Evolutionary conservation across 2,797 vertebrate species (phyloP).

Genomic region (Coregonus ussuriensis): DNA sequence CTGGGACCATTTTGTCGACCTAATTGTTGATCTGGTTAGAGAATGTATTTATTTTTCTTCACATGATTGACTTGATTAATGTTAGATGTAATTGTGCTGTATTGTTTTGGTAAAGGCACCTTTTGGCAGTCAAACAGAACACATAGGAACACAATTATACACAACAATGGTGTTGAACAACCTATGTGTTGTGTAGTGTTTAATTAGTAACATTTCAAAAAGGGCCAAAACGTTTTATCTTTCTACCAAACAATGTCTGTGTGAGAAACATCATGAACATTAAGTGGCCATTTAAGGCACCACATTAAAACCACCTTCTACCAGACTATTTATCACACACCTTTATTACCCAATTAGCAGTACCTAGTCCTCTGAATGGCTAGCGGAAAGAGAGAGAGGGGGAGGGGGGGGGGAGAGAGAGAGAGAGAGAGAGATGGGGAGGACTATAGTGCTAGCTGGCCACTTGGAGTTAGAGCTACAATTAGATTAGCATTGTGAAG

Average conservation of each 20-base stretch:
- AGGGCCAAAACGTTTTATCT: neutral
- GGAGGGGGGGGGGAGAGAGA: too few species aligned
- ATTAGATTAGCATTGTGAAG: constrained; percentile 78
- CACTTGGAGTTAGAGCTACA: constrained; percentile 59
- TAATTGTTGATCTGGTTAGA: neutral
- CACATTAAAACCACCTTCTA: constrained; percentile 59
- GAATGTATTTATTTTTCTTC: too few species aligned
- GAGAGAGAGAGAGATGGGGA: too few species aligned
- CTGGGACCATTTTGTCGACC: neutral
- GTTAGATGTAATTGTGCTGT: neutral
- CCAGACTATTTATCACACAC: constrained; percentile 49
- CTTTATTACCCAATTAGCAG: constrained; percentile 71
- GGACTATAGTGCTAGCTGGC: constrained; percentile 44
- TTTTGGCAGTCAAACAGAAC: neutral
- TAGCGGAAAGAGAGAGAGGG: constrained; percentile 49
- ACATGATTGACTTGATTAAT: neutral
- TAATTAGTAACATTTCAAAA: neutral
- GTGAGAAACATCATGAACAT: constrained; percentile 49
- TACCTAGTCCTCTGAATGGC: constrained; percentile 59
- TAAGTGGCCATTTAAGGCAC: constrained; percentile 63
- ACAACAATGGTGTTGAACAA: constrained; percentile 12
- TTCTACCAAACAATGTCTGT: constrained; percentile 58
- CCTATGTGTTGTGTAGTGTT: constrained; percentile 24
- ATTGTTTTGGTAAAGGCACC: neutral
- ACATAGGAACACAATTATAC: neutral